These are phyloP conservation scores for Papilio demoleus DNA, from an alignment of 2,888 invertebrate species.

Conservation along the genomic window DNA sequence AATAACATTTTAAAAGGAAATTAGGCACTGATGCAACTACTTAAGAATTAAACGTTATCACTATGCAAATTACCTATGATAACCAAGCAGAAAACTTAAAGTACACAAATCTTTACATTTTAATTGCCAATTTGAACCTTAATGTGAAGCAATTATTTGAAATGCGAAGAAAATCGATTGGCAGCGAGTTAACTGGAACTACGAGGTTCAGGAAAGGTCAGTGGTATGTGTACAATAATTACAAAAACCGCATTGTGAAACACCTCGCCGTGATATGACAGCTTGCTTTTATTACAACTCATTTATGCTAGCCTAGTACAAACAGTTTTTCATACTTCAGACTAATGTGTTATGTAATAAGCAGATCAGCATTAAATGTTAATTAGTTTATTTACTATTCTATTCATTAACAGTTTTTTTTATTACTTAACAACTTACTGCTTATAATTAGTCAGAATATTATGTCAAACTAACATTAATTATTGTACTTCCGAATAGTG, in stretches of 20 bases:
- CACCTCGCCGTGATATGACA: conserved; percentile 25
- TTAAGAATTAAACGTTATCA: neutral
- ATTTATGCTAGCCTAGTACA: conserved; percentile 19
- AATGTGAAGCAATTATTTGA: conserved; percentile 21
- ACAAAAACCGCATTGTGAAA: conserved; percentile 39
- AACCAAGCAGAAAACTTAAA: neutral
- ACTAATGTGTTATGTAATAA: neutral
- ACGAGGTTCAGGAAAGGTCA: conserved; percentile 34
- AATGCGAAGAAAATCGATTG: conserved; percentile 38
- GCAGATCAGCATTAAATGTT: neutral
- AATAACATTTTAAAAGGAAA: no score
- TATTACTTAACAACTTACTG: no score
- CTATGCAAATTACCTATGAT: neutral
- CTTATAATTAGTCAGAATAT: no score
- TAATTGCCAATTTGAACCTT: neutral
- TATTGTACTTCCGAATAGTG: no score
- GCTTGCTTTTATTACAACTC: conserved; percentile 26
- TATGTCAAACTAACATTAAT: no score
- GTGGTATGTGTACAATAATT: conserved; percentile 27
- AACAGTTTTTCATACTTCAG: neutral
- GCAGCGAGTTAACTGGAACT: conserved; percentile 19
- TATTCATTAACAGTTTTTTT: no score
- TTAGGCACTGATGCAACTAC: neutral
- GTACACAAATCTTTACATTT: neutral
- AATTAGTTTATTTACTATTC: neutral